A percentile compares a stretch with the other conserved stretches of the same genome.
These are phyloP conservation scores for Dendropsophus ebraccatus DNA, from an alignment of 2,113 vertebrate genomes.

Conservation along the genomic window DNA sequence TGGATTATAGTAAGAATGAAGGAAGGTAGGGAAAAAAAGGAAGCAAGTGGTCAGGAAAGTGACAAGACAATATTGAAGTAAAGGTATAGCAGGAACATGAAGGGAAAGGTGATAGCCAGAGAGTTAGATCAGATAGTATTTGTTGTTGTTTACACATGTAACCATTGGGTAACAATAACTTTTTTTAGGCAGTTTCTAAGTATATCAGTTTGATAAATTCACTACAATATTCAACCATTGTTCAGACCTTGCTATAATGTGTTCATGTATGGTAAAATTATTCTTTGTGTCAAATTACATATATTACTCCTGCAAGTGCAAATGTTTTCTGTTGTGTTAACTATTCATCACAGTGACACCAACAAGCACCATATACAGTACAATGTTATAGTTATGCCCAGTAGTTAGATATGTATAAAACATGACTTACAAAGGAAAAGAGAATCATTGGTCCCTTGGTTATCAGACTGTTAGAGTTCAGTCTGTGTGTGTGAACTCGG, in stretches of 20 bases:
- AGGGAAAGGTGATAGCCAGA: too few relatives aligned
- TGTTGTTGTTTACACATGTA: too few relatives aligned
- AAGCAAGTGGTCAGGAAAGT: too few relatives aligned
- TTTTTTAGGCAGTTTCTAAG: neutral
- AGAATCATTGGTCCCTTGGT: too few relatives aligned
- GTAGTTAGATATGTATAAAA: too few relatives aligned
- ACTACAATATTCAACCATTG: neutral
- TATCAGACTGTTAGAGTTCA: too few relatives aligned
- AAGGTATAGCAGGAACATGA: neutral
- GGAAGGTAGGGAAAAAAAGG: neutral
- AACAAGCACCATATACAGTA: neutral
- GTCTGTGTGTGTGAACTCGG: too few relatives aligned
- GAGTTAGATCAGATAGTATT: too few relatives aligned
- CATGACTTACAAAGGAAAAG: too few relatives aligned
- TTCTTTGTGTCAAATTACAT: slow-evolving; percentile 30
- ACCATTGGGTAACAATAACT: too few relatives aligned
- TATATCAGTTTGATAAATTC: slow-evolving; percentile 10
- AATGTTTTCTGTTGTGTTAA: neutral
- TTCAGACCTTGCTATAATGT: neutral
- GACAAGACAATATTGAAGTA: neutral
- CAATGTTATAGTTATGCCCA: neutral
- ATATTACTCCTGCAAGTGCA: slow-evolving; percentile 14
- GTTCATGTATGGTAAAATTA: slow-evolving; percentile 4
- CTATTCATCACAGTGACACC: slow-evolving; percentile 14
- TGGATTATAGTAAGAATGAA: too few relatives aligned